Conservation (phyloP, 2,797 vertebrate genomes). For the Alectoris magna region DNA sequence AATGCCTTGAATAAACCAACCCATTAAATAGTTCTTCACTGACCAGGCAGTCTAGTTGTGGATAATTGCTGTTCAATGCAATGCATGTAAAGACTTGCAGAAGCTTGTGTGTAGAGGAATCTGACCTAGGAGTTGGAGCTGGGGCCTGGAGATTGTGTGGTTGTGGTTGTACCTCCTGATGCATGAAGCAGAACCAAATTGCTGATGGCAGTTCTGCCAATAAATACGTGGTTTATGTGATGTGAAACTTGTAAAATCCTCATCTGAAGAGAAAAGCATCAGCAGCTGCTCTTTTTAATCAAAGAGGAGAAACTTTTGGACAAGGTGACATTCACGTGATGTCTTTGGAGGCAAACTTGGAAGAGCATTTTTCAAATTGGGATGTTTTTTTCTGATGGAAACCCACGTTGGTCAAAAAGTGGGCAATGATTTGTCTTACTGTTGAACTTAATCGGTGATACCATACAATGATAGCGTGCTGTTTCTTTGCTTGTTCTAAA, state of each 20-base stretch:
- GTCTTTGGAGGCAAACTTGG: neutral
- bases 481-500: neutral
- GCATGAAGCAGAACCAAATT: neutral
- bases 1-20: neutral
- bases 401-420: neutral
- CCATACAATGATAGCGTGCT: neutral
- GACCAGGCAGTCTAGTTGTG: neutral
- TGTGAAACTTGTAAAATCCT: neutral
- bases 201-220: neutral
- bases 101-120: neutral
- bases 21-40: neutral
- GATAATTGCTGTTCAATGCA: neutral
- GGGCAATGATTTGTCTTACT: neutral
- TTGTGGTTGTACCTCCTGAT: neutral
- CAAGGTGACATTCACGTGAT: neutral
- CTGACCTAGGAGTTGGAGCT: neutral
- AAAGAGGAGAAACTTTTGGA: neutral
- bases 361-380: accelerated
- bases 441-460: neutral
- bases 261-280: neutral
- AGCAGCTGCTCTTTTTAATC: neutral
- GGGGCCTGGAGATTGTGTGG: neutral
- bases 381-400: neutral
- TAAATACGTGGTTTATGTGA: neutral
- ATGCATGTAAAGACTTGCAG: neutral